Evolutionary conservation across 2,888 invertebrate species (phyloP).

Genomic region (Branchinecta sandiegonensis): DNA sequence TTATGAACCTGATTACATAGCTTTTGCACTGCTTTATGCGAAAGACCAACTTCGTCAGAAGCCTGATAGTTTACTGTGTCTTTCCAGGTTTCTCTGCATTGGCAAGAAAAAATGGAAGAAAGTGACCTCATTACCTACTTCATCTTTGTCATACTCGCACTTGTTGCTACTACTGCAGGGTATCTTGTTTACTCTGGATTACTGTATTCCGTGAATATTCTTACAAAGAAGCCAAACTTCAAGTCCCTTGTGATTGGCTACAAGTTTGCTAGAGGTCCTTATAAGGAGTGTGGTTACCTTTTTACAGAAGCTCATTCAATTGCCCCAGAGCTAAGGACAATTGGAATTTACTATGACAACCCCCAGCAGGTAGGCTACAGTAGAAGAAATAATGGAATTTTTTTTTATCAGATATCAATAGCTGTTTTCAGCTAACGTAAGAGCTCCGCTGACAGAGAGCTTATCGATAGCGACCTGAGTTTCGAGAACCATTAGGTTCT

Average conservation of each 20-base stretch:
- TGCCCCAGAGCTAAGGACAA: conserved; percentile 32
- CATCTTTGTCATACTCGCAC: not conserved
- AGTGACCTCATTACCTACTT: not conserved
- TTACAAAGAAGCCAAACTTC: conserved; percentile 34
- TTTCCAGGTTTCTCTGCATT: not conserved
- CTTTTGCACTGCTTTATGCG: no score
- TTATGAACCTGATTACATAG: no score
- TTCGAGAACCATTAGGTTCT: no score
- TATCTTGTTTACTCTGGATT: conserved; percentile 33
- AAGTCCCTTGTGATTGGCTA: conserved; percentile 33
- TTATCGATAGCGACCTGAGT: no score
- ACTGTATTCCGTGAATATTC: conserved; percentile 32
- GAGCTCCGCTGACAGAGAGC: no score
- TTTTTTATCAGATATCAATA: conserved; percentile 6
- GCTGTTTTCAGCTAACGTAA: no score
- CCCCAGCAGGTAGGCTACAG: conserved; percentile 33
- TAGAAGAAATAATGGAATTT: not conserved
- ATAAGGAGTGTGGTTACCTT: conserved; percentile 34
- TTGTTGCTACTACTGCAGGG: not conserved
- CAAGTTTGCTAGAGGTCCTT: conserved; percentile 36
- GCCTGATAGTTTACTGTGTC: no score
- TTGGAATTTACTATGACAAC: conserved; percentile 38
- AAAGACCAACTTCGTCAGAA: no score
- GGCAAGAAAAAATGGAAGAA: not conserved
- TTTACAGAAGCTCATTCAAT: conserved; percentile 35